These are phyloP conservation scores for Megaceryle torquata DNA, from an alignment of 2,113 vertebrate species.

Conservation along the genomic window DNA sequence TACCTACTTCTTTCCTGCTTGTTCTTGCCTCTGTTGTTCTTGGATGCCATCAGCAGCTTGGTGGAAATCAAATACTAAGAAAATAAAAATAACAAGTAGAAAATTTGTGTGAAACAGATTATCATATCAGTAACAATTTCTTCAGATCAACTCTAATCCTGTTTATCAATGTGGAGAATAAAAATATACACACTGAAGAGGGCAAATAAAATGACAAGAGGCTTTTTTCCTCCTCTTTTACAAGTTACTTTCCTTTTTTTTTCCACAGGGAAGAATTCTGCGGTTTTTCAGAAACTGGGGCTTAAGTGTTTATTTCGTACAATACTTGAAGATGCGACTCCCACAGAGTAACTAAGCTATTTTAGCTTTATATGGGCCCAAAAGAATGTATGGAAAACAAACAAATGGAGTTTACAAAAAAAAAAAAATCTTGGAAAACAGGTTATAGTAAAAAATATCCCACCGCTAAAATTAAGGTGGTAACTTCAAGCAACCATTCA, in stretches of 20 bases:
- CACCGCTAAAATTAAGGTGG: neutral
- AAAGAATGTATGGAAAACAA: neutral
- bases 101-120: neutral
- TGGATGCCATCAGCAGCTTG: slow-evolving; percentile 97
- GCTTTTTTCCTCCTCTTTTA: neutral
- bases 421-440: neutral
- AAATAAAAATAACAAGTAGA: slow-evolving; percentile 59
- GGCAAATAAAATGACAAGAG: neutral
- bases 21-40: slow-evolving; percentile 94
- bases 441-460: neutral
- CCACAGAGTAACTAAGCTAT: neutral
- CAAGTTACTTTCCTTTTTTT: neutral
- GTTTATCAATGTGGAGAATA: neutral
- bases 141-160: neutral
- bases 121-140: neutral
- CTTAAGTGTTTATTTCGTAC: neutral
- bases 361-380: neutral
- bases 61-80: slow-evolving; percentile 97
- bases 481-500: neutral
- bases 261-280: neutral
- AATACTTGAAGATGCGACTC: neutral
- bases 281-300: neutral
- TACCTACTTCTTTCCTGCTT: slow-evolving; percentile 95
- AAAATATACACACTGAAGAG: neutral
- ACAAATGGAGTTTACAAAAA: neutral